These are phyloP conservation scores for Spondyliosoma cantharus DNA, from an alignment of 2,797 vertebrate species.

Conservation along the genomic window DNA sequence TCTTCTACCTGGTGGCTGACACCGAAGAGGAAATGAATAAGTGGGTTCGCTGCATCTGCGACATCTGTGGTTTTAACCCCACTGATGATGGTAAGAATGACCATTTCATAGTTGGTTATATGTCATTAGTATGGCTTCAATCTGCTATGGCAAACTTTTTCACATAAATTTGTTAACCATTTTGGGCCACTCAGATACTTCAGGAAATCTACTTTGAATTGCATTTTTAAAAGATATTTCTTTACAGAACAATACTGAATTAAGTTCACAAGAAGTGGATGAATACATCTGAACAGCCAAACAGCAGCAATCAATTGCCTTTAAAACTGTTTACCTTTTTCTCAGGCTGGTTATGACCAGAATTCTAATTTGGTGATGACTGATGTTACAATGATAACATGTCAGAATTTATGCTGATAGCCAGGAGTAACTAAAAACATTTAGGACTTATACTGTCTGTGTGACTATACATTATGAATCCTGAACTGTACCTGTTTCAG, in stretches of 20 bases:
- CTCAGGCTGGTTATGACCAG: neutral
- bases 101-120: neutral
- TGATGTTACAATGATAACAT: neutral
- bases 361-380: neutral
- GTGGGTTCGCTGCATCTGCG: slow-evolving; percentile 99
- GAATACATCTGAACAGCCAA: neutral
- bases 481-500: too few relatives aligned
- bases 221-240: neutral
- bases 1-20: slow-evolving; percentile 99
- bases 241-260: neutral
- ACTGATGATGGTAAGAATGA: slow-evolving; percentile 93
- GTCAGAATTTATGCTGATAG: too few relatives aligned
- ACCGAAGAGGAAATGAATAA: slow-evolving; percentile 99
- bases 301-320: neutral
- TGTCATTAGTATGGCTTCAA: neutral
- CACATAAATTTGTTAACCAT: too few relatives aligned
- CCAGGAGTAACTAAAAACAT: too few relatives aligned
- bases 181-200: neutral
- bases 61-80: slow-evolving; percentile 99
- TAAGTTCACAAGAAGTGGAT: neutral
- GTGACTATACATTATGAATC: too few relatives aligned
- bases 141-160: neutral
- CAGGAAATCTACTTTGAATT: neutral
- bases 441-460: too few relatives aligned
- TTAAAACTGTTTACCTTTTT: neutral